Percentiles rank a stretch among this genome's conserved stretches.
phyloP scores from a whole-genome alignment of 1,140 invertebrate species.

The Leguminivora glycinivorella region DNA sequence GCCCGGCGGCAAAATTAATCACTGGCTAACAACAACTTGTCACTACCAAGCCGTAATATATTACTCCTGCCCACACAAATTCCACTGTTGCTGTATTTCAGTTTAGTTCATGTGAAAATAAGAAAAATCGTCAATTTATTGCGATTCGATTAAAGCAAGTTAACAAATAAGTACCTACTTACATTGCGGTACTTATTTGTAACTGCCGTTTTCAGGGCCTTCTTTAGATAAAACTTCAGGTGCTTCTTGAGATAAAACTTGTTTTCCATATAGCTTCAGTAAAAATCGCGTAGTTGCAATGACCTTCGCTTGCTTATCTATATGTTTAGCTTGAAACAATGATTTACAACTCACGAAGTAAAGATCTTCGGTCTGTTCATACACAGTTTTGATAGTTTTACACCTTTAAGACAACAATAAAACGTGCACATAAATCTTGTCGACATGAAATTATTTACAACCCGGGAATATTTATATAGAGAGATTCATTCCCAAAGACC shows the following conservation, averaged over 20 bases:
- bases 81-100: constrained; percentile 18
- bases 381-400: background rate
- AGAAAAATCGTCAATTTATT: background rate
- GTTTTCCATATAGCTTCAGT: no score
- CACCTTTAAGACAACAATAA: background rate
- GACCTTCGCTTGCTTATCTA: background rate
- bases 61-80: constrained; percentile 14
- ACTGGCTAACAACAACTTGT: constrained; percentile 26
- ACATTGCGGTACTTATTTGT: background rate
- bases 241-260: no score
- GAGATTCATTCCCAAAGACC: no score
- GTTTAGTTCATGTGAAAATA: constrained; percentile 12
- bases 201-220: no score
- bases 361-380: background rate
- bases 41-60: constrained; percentile 21
- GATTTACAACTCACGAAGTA: constrained; percentile 7
- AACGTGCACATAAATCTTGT: no score
- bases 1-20: constrained; percentile 25
- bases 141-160: no score
- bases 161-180: background rate
- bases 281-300: background rate
- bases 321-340: constrained; percentile 8
- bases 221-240: no score
- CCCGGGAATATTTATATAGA: no score
- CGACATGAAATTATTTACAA: no score